Evolutionary conservation across 1,140 invertebrate species (phyloP).

Genomic region (Ridgeia piscesae): DNA sequence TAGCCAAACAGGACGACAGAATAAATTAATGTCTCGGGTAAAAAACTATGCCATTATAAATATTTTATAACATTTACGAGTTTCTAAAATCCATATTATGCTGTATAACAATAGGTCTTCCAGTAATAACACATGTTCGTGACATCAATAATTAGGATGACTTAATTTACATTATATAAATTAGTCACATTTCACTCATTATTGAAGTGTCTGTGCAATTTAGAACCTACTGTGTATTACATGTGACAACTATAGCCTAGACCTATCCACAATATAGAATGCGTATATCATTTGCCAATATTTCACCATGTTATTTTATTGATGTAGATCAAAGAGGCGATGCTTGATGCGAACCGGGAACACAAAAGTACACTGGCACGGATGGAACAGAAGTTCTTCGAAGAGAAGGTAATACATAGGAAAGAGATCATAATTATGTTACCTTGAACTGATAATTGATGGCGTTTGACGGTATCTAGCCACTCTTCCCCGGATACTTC

Average conservation of each 20-base stretch:
- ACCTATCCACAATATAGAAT: background rate
- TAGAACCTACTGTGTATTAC: background rate
- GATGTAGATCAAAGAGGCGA: constrained; percentile 54
- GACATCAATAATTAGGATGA: too few relatives aligned
- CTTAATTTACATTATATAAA: too few relatives aligned
- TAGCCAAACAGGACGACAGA: too few relatives aligned
- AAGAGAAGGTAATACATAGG: constrained; percentile 51
- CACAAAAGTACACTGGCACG: constrained; percentile 50
- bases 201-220: background rate
- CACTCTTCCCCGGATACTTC: background rate
- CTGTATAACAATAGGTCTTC: too few relatives aligned
- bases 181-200: background rate
- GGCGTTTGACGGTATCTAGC: background rate
- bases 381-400: constrained; percentile 59
- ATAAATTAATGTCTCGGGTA: too few relatives aligned
- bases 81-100: too few relatives aligned
- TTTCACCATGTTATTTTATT: background rate
- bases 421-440: background rate
- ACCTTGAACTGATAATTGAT: background rate
- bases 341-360: constrained; percentile 51
- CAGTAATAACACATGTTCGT: too few relatives aligned
- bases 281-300: background rate
- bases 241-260: background rate
- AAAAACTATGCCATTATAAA: too few relatives aligned
- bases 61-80: too few relatives aligned